These are phyloP conservation scores for Drosophila elegans DNA, from an alignment of 1,140 invertebrate species.

Conservation along the genomic window DNA sequence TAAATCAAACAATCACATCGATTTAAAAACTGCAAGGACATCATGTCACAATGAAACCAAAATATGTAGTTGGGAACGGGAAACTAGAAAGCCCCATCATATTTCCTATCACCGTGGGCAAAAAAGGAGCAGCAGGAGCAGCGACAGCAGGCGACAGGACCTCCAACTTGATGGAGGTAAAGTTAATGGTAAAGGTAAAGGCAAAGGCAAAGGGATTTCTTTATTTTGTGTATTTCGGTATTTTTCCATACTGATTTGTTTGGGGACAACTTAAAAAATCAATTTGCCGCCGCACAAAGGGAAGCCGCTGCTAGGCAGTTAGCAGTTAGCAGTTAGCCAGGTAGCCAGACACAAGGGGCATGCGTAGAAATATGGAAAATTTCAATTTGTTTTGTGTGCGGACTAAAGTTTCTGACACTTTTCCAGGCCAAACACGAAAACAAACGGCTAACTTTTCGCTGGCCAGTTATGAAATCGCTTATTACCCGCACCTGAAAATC, in stretches of 20 bases:
- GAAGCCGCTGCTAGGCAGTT: slow-evolving; percentile 37
- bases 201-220: slow-evolving; percentile 8
- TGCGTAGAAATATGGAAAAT: slow-evolving; percentile 58
- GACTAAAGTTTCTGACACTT: slow-evolving; percentile 61
- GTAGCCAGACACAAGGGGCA: not conserved
- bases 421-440: slow-evolving; percentile 55
- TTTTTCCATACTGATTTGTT: slow-evolving; percentile 51
- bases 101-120: too few relatives aligned
- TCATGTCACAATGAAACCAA: not conserved
- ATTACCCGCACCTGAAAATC: slow-evolving; percentile 23
- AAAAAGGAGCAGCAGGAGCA: not conserved
- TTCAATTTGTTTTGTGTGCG: slow-evolving; percentile 61
- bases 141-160: slow-evolving; percentile 16
- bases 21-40: not conserved
- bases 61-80: not conserved
- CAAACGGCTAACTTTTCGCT: slow-evolving; percentile 51
- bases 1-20: not conserved
- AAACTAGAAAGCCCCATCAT: not conserved
- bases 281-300: slow-evolving; percentile 46
- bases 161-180: slow-evolving; percentile 53
- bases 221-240: slow-evolving; percentile 15
- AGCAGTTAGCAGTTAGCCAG: not conserved
- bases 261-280: slow-evolving; percentile 59
- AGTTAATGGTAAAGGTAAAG: too few relatives aligned
- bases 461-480: slow-evolving; percentile 45